Base-by-base conservation (phyloP, 2,888 invertebrate genomes). In the Caenorhabditis imperialis region DNA sequence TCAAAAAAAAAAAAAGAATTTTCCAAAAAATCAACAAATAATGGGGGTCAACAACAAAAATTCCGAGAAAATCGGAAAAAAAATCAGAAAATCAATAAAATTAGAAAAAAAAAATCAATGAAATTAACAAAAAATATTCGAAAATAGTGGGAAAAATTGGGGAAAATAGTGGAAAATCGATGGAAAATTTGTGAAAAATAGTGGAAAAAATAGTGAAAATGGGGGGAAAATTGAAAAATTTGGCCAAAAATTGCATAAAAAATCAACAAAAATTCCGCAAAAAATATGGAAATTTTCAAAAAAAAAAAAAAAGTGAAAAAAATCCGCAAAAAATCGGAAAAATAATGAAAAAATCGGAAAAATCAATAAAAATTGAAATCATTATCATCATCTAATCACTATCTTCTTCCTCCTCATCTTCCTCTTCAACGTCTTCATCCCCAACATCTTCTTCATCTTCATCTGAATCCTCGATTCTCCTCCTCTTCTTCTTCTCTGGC, bases 361-460 rank as follows among this genome's bases (percentile, higher is more conserved):
- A 37, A 37, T 47, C 1, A 40, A 23, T n/a, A 63, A 57, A 42
- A 44, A 12, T 3, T 23, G n/a, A 22, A 16, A 47, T 42, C 6
- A 6, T 30, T 30, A 10, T 42, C 6, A 6, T 30, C 10, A 10
- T 10, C 30, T 30, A 30, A 30, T 30, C 30, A 6, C 7, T 30
- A 10, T 51, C 58, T 12, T 53, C 60, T 0, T 58, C 63, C 14
- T 45, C 47, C 12, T 63, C 73, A 8, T 30, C 60, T 20, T 42
- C 42, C 6, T 69, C 69, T 18, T 51, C 65, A 18, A 38, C 30
- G 23, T 33, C 51, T 51, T 33, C 60, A 10, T 45, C 54, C 18
- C 48, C 63, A 45, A 38, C 65, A 8, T 51, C 61, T 12, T 67
- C 58, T 14, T 54, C 50, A 12, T 51, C 61, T 2, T 61, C 55